phyloP scores from a whole-genome alignment of 2,888 invertebrate genomes.

The Leptopilina myrica region DNA sequence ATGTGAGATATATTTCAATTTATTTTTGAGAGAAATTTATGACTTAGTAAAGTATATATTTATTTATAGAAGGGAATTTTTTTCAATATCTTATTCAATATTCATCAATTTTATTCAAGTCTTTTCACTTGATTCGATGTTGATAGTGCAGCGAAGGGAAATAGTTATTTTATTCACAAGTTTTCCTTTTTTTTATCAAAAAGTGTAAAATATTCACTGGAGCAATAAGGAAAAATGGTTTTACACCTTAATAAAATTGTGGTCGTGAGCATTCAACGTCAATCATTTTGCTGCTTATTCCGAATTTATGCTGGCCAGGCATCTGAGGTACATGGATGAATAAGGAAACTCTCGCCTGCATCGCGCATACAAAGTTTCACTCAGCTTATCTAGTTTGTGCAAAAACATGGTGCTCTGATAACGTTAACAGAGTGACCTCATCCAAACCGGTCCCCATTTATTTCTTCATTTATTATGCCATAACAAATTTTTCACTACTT shows the following conservation, averaged over 20 bases:
- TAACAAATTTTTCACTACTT: not conserved
- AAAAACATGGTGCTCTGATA: conserved; percentile 33
- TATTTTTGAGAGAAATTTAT: not conserved
- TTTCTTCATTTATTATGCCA: conserved; percentile 55
- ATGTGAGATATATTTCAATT: not conserved
- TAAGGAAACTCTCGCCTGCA: conserved; percentile 35
- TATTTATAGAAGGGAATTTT: not conserved
- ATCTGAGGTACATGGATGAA: conserved; percentile 33
- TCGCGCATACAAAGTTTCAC: conserved; percentile 56
- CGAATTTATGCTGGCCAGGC: conserved; percentile 33
- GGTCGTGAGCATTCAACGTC: conserved; percentile 32
- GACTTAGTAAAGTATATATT: not conserved
- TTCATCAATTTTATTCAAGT: not conserved
- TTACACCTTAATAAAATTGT: conserved; percentile 2
- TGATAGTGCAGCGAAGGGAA: not conserved
- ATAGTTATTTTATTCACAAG: not conserved
- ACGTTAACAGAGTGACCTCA: not conserved
- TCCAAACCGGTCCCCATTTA: conserved; percentile 26
- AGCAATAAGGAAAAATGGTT: not conserved
- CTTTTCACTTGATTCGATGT: not conserved
- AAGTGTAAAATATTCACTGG: not conserved
- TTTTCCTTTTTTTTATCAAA: not conserved
- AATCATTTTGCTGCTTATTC: conserved; percentile 34
- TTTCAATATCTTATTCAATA: not conserved
- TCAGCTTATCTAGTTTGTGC: conserved; percentile 52